Base-by-base conservation (phyloP, 64 coral and sea anemone genomes). In the Stylophora pistillata region DNA sequence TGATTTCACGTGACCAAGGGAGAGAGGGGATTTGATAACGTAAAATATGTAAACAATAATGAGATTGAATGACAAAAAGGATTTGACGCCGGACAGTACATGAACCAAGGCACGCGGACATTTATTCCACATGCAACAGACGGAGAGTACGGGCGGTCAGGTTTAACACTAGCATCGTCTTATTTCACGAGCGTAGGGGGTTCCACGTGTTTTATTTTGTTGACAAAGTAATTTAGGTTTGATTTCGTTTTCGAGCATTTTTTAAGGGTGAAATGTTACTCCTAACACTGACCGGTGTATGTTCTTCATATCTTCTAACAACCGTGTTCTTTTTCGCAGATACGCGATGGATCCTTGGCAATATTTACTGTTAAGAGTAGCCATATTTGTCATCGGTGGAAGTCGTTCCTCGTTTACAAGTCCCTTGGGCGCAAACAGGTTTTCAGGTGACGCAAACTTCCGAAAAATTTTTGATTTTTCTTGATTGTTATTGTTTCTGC, bases 361-460 rank as follows among this genome's bases (percentile, higher is more conserved):
- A 47, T 84, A 52, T 84, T 84, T 84, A 41, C 61, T 84, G 80
- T 32, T 84, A 65, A 33, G 52, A 63, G 37, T 37, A 62, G 80
- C 47, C 2, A 26, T 9, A 4, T 5, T 84, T 28, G 21, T 84
- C 15, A 53, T 70, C n/a, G 69, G 69, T 53, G 62, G 23, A 64
- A 68, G 15, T 47, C 59, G 27, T 17, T 70, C 53, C 60, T 84
- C 79, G 5, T 37, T 15, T 41, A 69, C 80, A 16, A 84, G 80
- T 69, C 80, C 80, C 13, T 21, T 84, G 13, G 69, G 27, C 61
- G 58, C 60, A 13, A 64, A 82, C 58, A 64, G 80, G 61, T 14
- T 68, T 53, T 84, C 80, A 84, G 80, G 80, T 84, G 69, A 53
- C 2, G n/a, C n/a, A 68, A 59, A 30, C 10, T 76, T 18, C 10